A percentile compares a stretch with the other conserved stretches of the same genome.
Conservation (phyloP, 1,140 invertebrate species). For the Platyscapa corneri region DNA sequence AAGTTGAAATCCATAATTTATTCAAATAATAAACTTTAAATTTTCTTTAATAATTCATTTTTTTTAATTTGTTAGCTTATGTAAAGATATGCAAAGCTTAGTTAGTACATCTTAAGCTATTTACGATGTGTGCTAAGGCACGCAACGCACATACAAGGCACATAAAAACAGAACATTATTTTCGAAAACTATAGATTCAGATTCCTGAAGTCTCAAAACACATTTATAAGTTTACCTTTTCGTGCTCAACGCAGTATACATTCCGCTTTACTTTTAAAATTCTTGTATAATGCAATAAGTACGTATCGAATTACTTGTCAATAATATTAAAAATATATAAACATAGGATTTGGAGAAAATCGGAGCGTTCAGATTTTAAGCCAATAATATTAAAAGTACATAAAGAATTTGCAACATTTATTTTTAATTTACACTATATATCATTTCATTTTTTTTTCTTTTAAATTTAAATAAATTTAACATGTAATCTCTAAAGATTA, state of each 20-base stretch:
- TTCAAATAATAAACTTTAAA: not conserved
- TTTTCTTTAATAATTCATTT: not conserved
- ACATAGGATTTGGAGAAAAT: not conserved
- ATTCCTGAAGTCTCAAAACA: not conserved
- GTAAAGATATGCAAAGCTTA: not conserved
- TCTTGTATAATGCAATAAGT: not conserved
- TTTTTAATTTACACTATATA: no score
- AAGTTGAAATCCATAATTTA: no score
- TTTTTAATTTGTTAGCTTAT: not conserved
- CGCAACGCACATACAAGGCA: not conserved
- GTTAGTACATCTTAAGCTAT: conserved; percentile 1
- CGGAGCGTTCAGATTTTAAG: not conserved
- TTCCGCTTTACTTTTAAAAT: not conserved
- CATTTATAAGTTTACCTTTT: conserved; percentile 10
- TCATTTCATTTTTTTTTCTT: no score
- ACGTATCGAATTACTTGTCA: not conserved
- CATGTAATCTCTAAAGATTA: not conserved
- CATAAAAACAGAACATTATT: conserved; percentile 13
- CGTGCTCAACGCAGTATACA: not conserved
- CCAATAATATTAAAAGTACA: not conserved
- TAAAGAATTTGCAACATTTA: not conserved
- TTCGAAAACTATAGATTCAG: not conserved
- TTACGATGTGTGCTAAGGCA: not conserved
- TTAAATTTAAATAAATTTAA: not conserved
- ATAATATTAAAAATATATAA: not conserved